Evolutionary conservation across 2,888 invertebrate genomes (phyloP), one percentile per base, ranked within the genome.

Genomic region (Chorisops tibialis): DNA sequence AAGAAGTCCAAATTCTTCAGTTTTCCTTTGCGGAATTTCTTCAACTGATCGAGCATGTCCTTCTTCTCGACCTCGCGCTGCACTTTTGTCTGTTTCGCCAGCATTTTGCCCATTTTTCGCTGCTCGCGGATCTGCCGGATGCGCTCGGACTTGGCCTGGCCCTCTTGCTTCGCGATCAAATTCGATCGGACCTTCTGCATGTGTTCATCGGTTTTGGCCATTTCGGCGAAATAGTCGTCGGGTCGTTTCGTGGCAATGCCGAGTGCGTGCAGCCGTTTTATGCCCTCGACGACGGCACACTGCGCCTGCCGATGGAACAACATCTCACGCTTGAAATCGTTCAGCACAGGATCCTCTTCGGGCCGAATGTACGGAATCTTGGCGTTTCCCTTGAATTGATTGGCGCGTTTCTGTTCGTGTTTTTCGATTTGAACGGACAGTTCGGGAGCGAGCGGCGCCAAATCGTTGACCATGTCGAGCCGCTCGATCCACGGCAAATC

Each of bases 151-250:
- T 91, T 85, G 59, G 95, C 91, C 68, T 92, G 88, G 12, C 88
- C 87, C 12, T 87, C 85, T 72, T 97, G 91, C 73, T 93, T 92
- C 21, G 90, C 85, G 80, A 93, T 82, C 24, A 96, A 76, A 71
- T 88, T 89, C 72, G 89, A 84, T 50, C 94, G 83, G 0, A 96
- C 88, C 79, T 95, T 96, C 72, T 96, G 94, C 99, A 99, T 99
- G 72, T 99, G 99, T 35, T 85, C 86, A 79, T 99, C 99, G 12
- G 92, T 83, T 77, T 99, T 99, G 0, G 94, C 95, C 99, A 99
- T 99, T 82, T 99, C 94, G 0, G 98, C 99, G 79, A 96, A 98
- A 77, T 96, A 99, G 78, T 98, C 98, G 61, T 93, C 91, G 0
- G 99, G 99, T 52, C 90, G 83, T 72, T 86, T 88, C 0, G 94